Percentiles rank a stretch among this genome's conserved stretches.
These are phyloP conservation scores for Sebastes steindachneri DNA, from an alignment of 2,797 vertebrate genomes.

Conservation along the genomic window DNA sequence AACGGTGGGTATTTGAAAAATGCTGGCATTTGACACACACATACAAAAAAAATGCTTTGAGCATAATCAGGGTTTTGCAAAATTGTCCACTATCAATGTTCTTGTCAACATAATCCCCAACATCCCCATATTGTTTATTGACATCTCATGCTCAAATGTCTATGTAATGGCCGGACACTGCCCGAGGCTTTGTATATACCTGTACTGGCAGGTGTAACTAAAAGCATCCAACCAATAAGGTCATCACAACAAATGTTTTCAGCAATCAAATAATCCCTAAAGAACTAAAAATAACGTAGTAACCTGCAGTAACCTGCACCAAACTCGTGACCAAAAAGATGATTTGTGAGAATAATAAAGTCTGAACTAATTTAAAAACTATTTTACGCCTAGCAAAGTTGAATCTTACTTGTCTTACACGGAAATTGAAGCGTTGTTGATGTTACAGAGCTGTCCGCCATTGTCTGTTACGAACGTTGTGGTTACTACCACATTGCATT, in stretches of 20 bases:
- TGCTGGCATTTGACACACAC: not conserved
- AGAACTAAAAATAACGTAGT: not conserved
- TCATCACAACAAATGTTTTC: not conserved
- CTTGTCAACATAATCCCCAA: not conserved
- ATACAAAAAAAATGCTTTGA: not conserved
- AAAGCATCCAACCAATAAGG: not conserved
- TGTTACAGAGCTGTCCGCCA: no score
- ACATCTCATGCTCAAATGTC: not conserved
- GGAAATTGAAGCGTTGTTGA: no score
- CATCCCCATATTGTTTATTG: not conserved
- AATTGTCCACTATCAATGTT: not conserved
- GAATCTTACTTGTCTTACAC: no score
- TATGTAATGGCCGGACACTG: not conserved
- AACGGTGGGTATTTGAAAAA: not conserved
- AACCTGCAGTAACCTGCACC: no score
- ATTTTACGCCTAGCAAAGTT: no score
- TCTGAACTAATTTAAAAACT: no score
- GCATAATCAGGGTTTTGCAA: not conserved
- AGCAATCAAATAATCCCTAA: not conserved
- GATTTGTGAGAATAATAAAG: no score
- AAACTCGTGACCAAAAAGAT: no score
- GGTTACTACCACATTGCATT: no score
- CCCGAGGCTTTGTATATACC: not conserved
- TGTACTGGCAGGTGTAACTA: not conserved
- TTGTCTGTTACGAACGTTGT: no score